These are phyloP conservation scores for Cynopterus brachyotis DNA, from an alignment of 2,113 vertebrate species.

Conservation along the genomic window DNA sequence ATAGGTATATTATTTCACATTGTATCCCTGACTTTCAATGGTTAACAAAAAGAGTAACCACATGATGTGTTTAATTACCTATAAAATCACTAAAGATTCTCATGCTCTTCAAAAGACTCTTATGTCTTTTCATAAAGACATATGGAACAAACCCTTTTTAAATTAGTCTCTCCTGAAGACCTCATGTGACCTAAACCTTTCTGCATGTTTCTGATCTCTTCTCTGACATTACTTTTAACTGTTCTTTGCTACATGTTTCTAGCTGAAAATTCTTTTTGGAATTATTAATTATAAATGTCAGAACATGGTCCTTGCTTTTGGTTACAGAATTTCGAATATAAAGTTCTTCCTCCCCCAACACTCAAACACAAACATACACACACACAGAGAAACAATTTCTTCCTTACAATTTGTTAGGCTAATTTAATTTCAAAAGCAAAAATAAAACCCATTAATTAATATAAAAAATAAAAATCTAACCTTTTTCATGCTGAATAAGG, in stretches of 20 bases:
- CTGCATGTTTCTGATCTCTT: background rate
- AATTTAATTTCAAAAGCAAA: constrained; percentile 22
- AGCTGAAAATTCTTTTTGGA: constrained; percentile 38
- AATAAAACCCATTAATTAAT: background rate
- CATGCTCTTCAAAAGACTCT: background rate
- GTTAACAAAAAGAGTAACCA: background rate
- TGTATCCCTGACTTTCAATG: background rate
- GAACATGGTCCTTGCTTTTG: constrained; percentile 11
- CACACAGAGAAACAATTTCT: background rate
- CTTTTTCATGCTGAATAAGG: constrained; percentile 93
- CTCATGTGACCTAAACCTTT: background rate
- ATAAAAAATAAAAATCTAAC: constrained; percentile 73
- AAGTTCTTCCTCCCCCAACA: background rate
- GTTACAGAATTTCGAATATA: constrained; percentile 29
- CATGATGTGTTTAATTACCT: background rate
- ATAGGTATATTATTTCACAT: background rate
- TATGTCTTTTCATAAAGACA: background rate
- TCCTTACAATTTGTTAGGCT: constrained; percentile 15
- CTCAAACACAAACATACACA: background rate
- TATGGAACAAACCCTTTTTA: background rate
- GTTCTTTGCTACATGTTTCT: background rate
- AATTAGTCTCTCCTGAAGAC: background rate
- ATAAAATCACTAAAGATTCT: constrained; percentile 22
- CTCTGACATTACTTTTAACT: background rate
- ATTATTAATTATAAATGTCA: constrained; percentile 4